phyloP scores from a whole-genome alignment of 37 sponge, comb jelly and placozoan species.

The Aplysina aerophoba region DNA sequence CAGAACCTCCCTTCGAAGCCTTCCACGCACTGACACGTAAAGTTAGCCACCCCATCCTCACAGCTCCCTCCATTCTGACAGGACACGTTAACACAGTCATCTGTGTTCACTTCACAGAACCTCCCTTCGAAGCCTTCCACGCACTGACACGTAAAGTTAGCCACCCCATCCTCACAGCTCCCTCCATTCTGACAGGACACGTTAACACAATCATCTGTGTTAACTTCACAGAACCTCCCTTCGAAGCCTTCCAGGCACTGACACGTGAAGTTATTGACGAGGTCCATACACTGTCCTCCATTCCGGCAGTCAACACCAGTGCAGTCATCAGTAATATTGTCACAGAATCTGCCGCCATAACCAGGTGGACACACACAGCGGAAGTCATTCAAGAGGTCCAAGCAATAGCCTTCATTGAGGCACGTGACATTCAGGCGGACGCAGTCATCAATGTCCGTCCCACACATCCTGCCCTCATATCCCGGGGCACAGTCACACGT shows the following conservation, averaged over 20 bases:
- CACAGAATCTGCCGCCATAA: slow-evolving; percentile 17
- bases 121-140: slow-evolving; percentile 24
- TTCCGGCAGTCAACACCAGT: neutral
- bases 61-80: slow-evolving; percentile 59
- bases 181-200: slow-evolving; percentile 32
- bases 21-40: slow-evolving; percentile 15
- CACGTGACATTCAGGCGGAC: neutral
- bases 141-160: neutral
- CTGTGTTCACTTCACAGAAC: slow-evolving; percentile 16
- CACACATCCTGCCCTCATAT: slow-evolving; percentile 8
- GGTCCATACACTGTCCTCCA: slow-evolving; percentile 26
- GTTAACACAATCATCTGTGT: slow-evolving; percentile 10
- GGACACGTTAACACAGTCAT: slow-evolving; percentile 23
- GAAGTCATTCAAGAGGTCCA: slow-evolving; percentile 8
- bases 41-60: slow-evolving; percentile 18
- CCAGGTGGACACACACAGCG: slow-evolving; percentile 20
- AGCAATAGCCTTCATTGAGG: slow-evolving; percentile 33
- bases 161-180: neutral
- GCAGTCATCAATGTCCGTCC: slow-evolving; percentile 28
- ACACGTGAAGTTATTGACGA: slow-evolving; percentile 2
- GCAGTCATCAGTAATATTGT: slow-evolving; percentile 32
- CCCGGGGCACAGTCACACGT: slow-evolving; percentile 29
- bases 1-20: slow-evolving; percentile 20
- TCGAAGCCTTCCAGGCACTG: neutral
- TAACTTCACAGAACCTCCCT: slow-evolving; percentile 2